phyloP scores from a whole-genome alignment of 2,113 vertebrate species.

The Polypterus senegalus region DNA sequence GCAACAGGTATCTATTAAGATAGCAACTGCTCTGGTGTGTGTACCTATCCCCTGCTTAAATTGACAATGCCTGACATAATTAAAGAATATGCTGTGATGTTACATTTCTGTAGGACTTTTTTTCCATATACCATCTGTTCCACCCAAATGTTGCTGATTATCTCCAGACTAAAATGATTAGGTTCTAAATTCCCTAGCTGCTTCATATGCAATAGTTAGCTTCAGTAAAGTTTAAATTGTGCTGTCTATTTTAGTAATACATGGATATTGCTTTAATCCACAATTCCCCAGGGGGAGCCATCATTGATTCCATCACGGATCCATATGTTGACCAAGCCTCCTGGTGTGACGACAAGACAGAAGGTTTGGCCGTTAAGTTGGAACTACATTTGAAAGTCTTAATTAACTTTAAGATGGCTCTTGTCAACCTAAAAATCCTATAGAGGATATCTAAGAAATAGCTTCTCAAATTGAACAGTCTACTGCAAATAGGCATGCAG shows the following conservation, averaged over 20 bases:
- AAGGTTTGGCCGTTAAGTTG: slow-evolving; percentile 33
- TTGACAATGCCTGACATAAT: no score
- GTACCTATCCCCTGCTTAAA: no score
- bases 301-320: slow-evolving; percentile 17
- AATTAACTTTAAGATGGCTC: slow-evolving; percentile 21
- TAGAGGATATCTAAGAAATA: background rate
- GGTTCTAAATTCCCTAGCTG: background rate
- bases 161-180: background rate
- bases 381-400: slow-evolving; percentile 26
- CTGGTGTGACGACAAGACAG: slow-evolving; percentile 25
- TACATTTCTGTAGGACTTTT: slow-evolving; percentile 6
- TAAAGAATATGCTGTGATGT: background rate
- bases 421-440: slow-evolving; percentile 11
- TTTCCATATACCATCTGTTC: slow-evolving; percentile 31
- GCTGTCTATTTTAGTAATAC: slow-evolving; percentile 3
- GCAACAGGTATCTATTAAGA: no score
- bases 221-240: background rate
- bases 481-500: background rate
- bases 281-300: slow-evolving; percentile 7
- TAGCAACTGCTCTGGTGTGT: no score
- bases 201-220: background rate
- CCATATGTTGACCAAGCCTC: slow-evolving; percentile 23
- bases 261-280: background rate
- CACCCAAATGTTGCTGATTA: background rate
- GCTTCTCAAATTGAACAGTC: background rate